phyloP scores from a whole-genome alignment of 2,888 invertebrate genomes.

The Nematopogon swammerdamellus region DNA sequence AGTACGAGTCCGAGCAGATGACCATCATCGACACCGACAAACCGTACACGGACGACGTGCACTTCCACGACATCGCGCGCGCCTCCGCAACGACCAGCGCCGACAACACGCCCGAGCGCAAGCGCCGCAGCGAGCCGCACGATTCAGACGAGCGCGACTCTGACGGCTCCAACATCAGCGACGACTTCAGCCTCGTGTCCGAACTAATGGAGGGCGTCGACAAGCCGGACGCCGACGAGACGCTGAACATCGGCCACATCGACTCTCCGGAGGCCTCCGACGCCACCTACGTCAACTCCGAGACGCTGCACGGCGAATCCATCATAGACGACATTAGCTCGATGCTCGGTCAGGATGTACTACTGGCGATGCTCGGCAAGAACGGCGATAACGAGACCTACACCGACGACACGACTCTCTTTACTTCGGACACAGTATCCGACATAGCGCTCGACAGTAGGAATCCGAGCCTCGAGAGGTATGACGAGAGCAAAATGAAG shows the following conservation, averaged over 20 bases:
- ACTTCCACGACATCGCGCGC: slow-evolving; percentile 32
- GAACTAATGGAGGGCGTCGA: slow-evolving; percentile 58
- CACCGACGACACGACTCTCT: slow-evolving; percentile 68
- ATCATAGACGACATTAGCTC: slow-evolving; percentile 77
- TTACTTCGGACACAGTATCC: slow-evolving; percentile 56
- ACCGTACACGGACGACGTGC: slow-evolving; percentile 47
- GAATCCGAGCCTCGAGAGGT: slow-evolving; percentile 53
- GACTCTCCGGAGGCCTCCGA: slow-evolving; percentile 82
- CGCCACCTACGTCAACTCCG: slow-evolving; percentile 64
- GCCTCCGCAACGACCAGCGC: slow-evolving; percentile 33
- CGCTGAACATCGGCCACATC: slow-evolving; percentile 68
- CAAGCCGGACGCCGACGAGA: slow-evolving; percentile 39
- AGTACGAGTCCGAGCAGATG: slow-evolving; percentile 60
- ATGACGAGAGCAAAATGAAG: slow-evolving; percentile 58
- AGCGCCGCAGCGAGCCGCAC: slow-evolving; percentile 39
- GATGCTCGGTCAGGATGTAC: slow-evolving; percentile 66
- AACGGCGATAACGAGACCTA: slow-evolving; percentile 63
- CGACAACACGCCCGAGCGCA: slow-evolving; percentile 39
- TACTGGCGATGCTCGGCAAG: slow-evolving; percentile 63
- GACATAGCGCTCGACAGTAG: slow-evolving; percentile 49
- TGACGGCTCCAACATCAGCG: slow-evolving; percentile 65
- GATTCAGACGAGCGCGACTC: slow-evolving; percentile 53
- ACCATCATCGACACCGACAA: slow-evolving; percentile 64
- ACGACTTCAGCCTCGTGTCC: slow-evolving; percentile 68
- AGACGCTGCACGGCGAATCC: slow-evolving; percentile 73